A percentile compares a stretch with the other conserved stretches of the same genome.
These are phyloP conservation scores for Drosophila melanica DNA, from an alignment of 1,140 invertebrate genomes.

Conservation along the genomic window DNA sequence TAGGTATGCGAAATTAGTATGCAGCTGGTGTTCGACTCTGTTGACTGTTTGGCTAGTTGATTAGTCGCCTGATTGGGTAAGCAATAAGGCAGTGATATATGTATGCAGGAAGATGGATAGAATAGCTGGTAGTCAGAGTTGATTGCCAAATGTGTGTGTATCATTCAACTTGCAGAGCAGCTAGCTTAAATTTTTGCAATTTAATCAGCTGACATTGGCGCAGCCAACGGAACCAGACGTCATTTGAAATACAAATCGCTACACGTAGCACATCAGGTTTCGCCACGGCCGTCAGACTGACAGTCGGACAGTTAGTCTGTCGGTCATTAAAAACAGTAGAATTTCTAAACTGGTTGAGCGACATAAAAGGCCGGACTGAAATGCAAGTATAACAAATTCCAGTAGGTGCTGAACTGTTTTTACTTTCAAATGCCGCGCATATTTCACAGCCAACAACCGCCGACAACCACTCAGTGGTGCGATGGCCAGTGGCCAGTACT, in stretches of 20 bases:
- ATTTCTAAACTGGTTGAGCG: constrained; percentile 76
- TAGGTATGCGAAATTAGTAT: constrained; percentile 26
- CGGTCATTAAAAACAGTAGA: constrained; percentile 60
- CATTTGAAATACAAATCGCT: constrained; percentile 77
- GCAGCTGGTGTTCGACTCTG: constrained; percentile 3
- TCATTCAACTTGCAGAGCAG: constrained; percentile 48
- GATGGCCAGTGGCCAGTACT: constrained; percentile 4
- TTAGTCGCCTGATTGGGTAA: constrained; percentile 14
- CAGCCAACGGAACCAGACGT: constrained; percentile 73
- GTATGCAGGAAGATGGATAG: constrained; percentile 9
- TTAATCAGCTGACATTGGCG: constrained; percentile 69
- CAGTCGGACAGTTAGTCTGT: constrained; percentile 34
- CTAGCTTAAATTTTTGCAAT: constrained; percentile 64
- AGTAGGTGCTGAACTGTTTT: constrained; percentile 70
- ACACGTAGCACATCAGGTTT: constrained; percentile 75
- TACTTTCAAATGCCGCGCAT: constrained; percentile 73
- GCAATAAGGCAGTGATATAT: constrained; percentile 7
- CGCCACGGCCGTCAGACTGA: constrained; percentile 51
- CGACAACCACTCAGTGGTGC: constrained; percentile 7
- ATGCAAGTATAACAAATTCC: constrained; percentile 67
- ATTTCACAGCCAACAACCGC: constrained; percentile 42
- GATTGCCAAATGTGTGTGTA: constrained; percentile 60
- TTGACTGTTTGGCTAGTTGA: constrained; percentile 5
- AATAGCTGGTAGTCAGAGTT: constrained; percentile 18
- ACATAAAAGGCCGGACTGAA: constrained; percentile 56